These are phyloP conservation scores for Meandrusa payeni DNA, from an alignment of 2,888 invertebrate genomes.

Conservation along the genomic window DNA sequence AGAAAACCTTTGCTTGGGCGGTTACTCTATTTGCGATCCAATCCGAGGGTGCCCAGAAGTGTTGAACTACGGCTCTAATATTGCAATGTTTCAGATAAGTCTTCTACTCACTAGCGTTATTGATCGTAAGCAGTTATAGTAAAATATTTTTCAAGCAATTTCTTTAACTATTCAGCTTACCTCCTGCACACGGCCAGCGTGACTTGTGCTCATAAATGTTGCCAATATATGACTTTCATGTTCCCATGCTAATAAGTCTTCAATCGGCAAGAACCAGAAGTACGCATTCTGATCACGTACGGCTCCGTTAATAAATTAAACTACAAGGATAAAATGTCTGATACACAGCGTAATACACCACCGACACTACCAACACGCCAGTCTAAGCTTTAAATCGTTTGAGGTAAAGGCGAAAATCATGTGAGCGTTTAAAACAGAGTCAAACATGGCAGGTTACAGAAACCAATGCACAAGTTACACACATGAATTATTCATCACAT, in stretches of 20 bases:
- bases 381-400: background rate
- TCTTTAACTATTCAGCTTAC: too few species aligned
- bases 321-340: conserved; percentile 23
- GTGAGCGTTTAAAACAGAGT: background rate
- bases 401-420: background rate
- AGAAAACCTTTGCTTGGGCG: too few species aligned
- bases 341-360: background rate
- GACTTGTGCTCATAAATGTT: conserved; percentile 4
- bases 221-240: conserved; percentile 8
- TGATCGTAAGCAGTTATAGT: too few species aligned
- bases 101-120: too few species aligned
- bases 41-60: too few species aligned
- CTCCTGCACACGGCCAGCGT: background rate
- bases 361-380: background rate
- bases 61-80: too few species aligned
- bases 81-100: too few species aligned
- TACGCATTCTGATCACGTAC: conserved; percentile 13
- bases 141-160: too few species aligned
- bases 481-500: conserved; percentile 21
- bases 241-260: conserved; percentile 20
- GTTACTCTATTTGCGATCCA: too few species aligned
- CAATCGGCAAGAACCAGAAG: conserved; percentile 16
- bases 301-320: conserved; percentile 22
- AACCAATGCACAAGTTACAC: conserved; percentile 15
- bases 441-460: conserved; percentile 6